These are phyloP conservation scores for Pipistrellus pipistrellus DNA, from an alignment of 2,797 vertebrate species.

Conservation along the genomic window DNA sequence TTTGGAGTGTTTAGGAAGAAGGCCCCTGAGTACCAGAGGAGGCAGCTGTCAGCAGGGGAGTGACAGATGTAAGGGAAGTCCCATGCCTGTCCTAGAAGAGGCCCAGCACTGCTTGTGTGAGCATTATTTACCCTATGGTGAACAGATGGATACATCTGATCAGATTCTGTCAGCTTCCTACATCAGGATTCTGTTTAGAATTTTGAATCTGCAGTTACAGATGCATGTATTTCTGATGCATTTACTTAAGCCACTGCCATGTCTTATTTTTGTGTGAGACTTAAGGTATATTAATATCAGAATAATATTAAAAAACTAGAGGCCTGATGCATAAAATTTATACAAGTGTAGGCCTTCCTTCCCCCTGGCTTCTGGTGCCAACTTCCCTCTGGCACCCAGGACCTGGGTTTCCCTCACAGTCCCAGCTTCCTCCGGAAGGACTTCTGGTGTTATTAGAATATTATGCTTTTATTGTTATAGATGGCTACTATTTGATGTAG, in stretches of 20 bases:
- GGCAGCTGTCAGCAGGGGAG: conserved; percentile 80
- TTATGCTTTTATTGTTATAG: no score
- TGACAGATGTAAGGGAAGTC: conserved; percentile 85
- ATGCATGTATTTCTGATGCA: conserved; percentile 62
- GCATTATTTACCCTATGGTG: conserved; percentile 82
- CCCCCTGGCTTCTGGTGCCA: no score
- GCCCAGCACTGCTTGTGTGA: conserved; percentile 77
- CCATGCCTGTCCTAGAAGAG: conserved; percentile 84
- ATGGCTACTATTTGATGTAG: no score
- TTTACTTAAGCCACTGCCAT: background rate
- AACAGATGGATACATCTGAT: conserved; percentile 85
- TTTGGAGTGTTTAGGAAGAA: conserved; percentile 80
- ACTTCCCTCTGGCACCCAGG: no score
- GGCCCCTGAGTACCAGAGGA: conserved; percentile 76
- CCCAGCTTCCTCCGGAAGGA: no score
- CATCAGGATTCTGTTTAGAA: conserved; percentile 79
- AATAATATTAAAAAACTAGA: background rate
- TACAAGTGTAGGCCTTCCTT: no score
- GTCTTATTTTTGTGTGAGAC: conserved; percentile 1
- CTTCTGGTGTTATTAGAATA: no score
- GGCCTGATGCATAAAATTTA: no score
- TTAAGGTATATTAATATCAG: conserved; percentile 35
- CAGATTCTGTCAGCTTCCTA: conserved; percentile 81
- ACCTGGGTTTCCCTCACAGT: no score
- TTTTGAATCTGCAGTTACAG: conserved; percentile 76